phyloP scores from a whole-genome alignment of 2,113 vertebrate genomes.

The Datnioides undecimradiatus region DNA sequence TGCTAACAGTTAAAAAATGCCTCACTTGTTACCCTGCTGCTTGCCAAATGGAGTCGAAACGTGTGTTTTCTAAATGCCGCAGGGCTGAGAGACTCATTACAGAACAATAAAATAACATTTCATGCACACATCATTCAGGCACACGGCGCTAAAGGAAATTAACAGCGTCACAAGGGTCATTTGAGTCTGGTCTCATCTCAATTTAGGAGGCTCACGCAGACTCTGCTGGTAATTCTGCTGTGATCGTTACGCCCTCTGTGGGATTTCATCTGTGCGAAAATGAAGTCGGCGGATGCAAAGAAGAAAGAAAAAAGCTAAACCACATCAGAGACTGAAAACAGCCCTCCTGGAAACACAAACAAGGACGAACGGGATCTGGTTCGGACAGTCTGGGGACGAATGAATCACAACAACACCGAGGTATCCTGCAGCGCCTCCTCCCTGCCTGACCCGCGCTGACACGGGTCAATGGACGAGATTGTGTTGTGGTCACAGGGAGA shows the following conservation, averaged over 20 bases:
- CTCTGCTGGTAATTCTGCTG: background rate
- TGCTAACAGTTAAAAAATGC: background rate
- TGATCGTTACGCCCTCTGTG: constrained; percentile 13
- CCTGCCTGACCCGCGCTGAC: constrained; percentile 37
- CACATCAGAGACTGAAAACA: constrained; percentile 11
- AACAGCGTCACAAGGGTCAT: constrained; percentile 32
- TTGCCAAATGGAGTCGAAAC: constrained; percentile 35
- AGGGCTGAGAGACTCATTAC: constrained; percentile 19
- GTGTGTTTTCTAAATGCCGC: constrained; percentile 19
- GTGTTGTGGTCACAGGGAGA: constrained; percentile 46
- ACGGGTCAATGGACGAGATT: constrained; percentile 44
- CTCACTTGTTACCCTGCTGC: background rate
- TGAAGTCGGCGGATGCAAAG: background rate
- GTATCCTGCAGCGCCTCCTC: constrained; percentile 14
- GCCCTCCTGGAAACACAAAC: constrained; percentile 22
- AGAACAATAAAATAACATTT: constrained; percentile 41
- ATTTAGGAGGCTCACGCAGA: constrained; percentile 16
- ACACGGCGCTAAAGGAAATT: constrained; percentile 24
- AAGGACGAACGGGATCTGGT: constrained; percentile 29
- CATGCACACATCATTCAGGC: constrained; percentile 41
- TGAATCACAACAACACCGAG: constrained; percentile 22
- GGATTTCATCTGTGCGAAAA: constrained; percentile 29
- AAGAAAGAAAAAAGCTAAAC: constrained; percentile 1
- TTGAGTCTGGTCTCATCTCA: constrained; percentile 23
- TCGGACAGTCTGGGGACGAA: constrained; percentile 22